Base-by-base conservation (phyloP, 2,113 vertebrate genomes). In the Thomomys bottae region DNA sequence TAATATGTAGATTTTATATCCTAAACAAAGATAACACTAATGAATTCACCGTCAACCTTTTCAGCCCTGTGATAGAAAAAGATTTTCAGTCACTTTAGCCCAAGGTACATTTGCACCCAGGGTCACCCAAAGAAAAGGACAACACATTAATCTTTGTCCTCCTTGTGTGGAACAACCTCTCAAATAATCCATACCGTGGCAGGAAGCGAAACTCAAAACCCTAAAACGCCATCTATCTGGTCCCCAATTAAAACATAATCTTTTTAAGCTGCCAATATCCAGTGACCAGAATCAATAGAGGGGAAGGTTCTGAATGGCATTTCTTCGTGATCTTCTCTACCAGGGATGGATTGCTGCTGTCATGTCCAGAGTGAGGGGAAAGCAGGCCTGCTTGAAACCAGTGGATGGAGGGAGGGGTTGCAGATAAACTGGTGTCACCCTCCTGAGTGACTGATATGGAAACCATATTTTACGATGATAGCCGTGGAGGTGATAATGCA, bases 181-280 rank as follows among this genome's bases (percentile, higher is more conserved):
- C 96, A 95, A 96, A 94, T 97, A 97, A 98, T 98, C 98, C 97
- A 97, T 97, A 93, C 97, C 88, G 54, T 89, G 76, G 97, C 96
- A 94, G 34, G 73, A 88, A 93, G 94, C 82, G 96, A 98, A 98
- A 98, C 97, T 96, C 97, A 97, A 98, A 97, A 97, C 97, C 96
- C 97, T 97, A 97, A 98, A 98, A 98, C 95, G 94, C 96, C 98
- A 98, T 98, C 97, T 98, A 97, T 98, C 98, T 96, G 96, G 98
- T 97, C 97, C 94, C 97, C 97, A 98, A 98, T 98, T 98, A 98
- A 98, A 98, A 98, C 96, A 97, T 98, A 98, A 98, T 98, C 98
- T 98, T 98, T 98, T 98, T 97, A 97, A 97, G 94, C 95, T 98
- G 98, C 98, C 98, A 97, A 98, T 98, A 98, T 91, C 87, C 95